A percentile compares a stretch with the other conserved stretches of the same genome.
phyloP scores from a whole-genome alignment of 2,888 invertebrate genomes.

The Caenorhabditis japonica region DNA sequence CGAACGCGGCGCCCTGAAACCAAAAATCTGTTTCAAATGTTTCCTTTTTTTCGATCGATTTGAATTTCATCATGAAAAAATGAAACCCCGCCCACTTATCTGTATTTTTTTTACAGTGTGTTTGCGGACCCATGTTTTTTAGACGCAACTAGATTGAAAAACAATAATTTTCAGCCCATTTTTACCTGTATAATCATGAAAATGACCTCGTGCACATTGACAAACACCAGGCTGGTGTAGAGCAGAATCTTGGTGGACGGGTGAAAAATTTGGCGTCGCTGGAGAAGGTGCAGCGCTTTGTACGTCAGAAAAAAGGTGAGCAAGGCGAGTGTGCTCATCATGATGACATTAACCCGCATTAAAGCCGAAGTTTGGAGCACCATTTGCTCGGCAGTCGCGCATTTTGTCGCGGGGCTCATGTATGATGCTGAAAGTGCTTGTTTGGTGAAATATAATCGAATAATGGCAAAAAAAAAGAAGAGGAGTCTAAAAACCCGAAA shows the following conservation, averaged over 20 bases:
- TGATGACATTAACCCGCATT: constrained; percentile 41
- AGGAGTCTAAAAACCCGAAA: too few relatives aligned
- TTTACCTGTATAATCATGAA: constrained; percentile 39
- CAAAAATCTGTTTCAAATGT: too few relatives aligned
- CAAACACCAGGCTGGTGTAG: constrained; percentile 35
- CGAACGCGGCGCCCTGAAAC: constrained; percentile 31
- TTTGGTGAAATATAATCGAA: too few relatives aligned
- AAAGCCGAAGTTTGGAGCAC: constrained; percentile 39
- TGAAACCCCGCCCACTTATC: too few relatives aligned
- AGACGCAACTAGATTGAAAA: too few relatives aligned
- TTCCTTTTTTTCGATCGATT: too few relatives aligned
- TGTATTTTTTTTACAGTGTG: too few relatives aligned
- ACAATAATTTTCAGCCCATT: background rate
- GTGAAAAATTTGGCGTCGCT: constrained; percentile 32
- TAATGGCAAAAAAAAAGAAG: background rate
- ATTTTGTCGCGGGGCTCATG: constrained; percentile 7
- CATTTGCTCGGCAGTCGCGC: constrained; percentile 43
- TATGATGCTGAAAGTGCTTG: background rate
- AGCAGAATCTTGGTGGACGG: constrained; percentile 41
- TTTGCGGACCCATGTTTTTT: too few relatives aligned
- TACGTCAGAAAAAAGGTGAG: constrained; percentile 36
- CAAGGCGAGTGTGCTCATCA: constrained; percentile 34
- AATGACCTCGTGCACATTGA: constrained; percentile 41
- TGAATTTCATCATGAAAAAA: too few relatives aligned
- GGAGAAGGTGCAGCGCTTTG: constrained; percentile 33